phyloP scores from a whole-genome alignment of 2,113 vertebrate genomes.

The Tragelaphus buxtoni region DNA sequence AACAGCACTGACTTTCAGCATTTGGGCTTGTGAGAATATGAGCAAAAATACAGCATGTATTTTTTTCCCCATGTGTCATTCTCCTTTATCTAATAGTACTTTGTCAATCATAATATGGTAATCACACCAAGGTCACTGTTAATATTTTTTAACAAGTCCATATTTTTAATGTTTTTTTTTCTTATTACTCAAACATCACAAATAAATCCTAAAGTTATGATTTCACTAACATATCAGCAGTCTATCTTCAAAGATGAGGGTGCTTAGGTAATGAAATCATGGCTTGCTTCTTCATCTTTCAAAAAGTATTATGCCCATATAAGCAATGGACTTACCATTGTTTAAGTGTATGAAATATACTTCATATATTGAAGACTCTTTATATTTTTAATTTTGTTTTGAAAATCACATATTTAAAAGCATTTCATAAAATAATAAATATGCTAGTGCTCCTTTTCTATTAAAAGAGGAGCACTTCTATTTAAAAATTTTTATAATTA shows the following conservation, averaged over 20 bases:
- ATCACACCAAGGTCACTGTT: background rate
- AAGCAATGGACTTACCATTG: background rate
- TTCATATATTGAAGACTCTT: background rate
- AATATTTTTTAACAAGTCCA: background rate
- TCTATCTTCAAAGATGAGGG: background rate
- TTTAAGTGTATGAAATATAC: background rate
- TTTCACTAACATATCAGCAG: background rate
- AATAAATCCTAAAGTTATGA: background rate
- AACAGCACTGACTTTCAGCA: background rate
- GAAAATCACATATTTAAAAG: background rate
- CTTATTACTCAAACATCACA: background rate
- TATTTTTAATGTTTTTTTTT: background rate
- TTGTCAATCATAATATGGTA: background rate
- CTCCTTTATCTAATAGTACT: background rate
- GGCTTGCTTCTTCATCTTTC: background rate
- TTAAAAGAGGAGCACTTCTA: background rate
- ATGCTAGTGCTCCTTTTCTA: background rate
- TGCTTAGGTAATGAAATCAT: background rate
- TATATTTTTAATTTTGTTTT: background rate
- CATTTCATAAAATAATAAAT: background rate
- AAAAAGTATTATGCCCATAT: background rate
- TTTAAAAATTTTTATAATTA: background rate
- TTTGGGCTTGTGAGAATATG: background rate
- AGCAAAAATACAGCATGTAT: background rate
- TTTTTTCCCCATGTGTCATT: background rate